phyloP scores from a whole-genome alignment of 2,888 invertebrate species.

The Cotesia congregata region DNA sequence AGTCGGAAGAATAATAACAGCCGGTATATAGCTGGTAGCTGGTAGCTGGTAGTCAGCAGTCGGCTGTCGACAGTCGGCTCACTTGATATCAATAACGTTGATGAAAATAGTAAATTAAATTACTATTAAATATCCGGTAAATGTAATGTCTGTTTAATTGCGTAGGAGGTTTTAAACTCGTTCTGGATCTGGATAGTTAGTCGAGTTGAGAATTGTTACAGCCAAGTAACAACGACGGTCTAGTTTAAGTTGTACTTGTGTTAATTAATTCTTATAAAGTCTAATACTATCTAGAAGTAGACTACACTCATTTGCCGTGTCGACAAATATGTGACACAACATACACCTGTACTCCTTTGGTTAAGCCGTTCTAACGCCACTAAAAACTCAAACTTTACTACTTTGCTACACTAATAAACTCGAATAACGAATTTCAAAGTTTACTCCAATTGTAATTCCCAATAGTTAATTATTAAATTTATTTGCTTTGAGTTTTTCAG shows the following conservation, averaged over 20 bases:
- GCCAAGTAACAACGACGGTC: constrained; percentile 26
- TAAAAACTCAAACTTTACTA: not conserved
- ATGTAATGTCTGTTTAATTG: constrained; percentile 19
- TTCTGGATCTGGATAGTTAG: constrained; percentile 13
- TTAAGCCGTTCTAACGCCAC: not conserved
- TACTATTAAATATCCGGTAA: not conserved
- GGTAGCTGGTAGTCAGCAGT: constrained; percentile 24
- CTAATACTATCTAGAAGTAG: constrained; percentile 15
- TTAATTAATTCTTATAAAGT: constrained; percentile 30
- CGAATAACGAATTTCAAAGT: no score
- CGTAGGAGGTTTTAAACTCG: constrained; percentile 4
- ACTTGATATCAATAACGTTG: not conserved
- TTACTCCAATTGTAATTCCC: no score
- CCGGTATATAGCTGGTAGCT: constrained; percentile 23
- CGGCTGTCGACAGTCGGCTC: constrained; percentile 17
- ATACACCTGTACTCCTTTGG: not conserved
- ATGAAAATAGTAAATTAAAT: not conserved
- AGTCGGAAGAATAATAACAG: not conserved
- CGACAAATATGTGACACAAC: constrained; percentile 32
- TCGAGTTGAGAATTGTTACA: constrained; percentile 25
- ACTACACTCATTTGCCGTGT: constrained; percentile 31
- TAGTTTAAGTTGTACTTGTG: constrained; percentile 17
- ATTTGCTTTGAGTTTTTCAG: no score
- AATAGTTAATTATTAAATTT: no score
- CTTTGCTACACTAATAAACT: no score